Conservation (phyloP, 2,888 invertebrate genomes). For the Nomada ruficornis region DNA sequence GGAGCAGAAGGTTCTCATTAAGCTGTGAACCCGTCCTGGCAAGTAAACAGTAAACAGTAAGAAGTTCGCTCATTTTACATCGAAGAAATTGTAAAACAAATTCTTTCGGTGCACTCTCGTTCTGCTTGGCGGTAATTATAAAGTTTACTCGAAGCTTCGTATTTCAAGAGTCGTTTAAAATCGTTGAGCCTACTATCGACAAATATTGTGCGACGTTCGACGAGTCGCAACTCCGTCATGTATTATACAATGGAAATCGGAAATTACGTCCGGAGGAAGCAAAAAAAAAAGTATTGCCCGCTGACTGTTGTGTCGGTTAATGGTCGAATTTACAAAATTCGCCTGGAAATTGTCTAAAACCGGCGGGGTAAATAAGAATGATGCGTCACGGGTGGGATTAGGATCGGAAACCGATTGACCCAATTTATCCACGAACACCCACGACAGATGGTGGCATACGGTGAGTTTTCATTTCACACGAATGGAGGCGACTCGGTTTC, state of each 20-base stretch:
- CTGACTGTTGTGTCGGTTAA: constrained; percentile 1
- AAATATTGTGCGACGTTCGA: no score
- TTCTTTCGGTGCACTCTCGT: neutral
- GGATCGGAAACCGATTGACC: constrained; percentile 65
- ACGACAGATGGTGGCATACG: constrained; percentile 44
- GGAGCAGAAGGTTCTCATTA: constrained; percentile 24
- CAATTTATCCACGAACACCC: constrained; percentile 54
- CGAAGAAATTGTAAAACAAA: neutral
- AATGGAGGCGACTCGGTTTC: constrained; percentile 16
- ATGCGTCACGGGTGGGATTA: constrained; percentile 46
- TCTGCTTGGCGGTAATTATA: neutral
- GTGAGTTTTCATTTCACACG: constrained; percentile 36
- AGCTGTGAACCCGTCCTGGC: neutral
- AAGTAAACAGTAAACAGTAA: neutral
- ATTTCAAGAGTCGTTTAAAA: no score
- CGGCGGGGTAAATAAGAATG: constrained; percentile 40
- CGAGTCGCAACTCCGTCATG: no score
- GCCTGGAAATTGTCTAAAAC: constrained; percentile 20
- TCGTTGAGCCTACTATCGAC: no score
- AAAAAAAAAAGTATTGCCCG: neutral
- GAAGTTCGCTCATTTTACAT: neutral
- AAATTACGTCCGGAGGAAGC: neutral
- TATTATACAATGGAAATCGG: neutral
- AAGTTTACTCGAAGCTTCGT: no score
- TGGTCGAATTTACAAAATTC: neutral